Base-by-base conservation (phyloP, 2,797 vertebrate genomes). In the Vireo griseus region DNA sequence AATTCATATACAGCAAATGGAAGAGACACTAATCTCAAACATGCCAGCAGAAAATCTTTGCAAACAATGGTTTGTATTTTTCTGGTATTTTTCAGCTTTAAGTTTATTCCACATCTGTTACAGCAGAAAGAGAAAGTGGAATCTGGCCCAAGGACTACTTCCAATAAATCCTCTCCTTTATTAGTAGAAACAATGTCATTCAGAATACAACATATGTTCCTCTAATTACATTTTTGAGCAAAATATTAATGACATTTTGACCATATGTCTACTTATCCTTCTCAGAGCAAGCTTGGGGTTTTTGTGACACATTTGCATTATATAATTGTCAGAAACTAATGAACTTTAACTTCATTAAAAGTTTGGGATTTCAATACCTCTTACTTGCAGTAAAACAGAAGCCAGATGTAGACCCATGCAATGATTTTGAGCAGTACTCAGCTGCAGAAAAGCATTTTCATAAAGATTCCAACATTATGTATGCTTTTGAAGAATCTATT, bases 331-430 rank as follows among this genome's bases (percentile, higher is more conserved):
- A 94, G 86, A 68, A 95, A 67, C 26, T 85, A 35, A 35, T 35
- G 35, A 35, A 35, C 35, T 93, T 75, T 18, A 40, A 14, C 35
- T 35, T 35, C 81, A 95, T 59, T 62, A 51, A 37, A 81, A 83
- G 37, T 62, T 87, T 75, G 24, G n/a, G 66, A 28, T 13, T 47
- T 88, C 90, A 84, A 9, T 89, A 73, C 31, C 76, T 90, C 66
- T 92, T 93, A 79, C 90, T 90, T 90, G 42, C 48, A 90, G 42
- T 79, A 92, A 81, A 84, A 66, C 0, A 69, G 86, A 95, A 95
- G 29, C 16, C 62, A 95, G 92, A 85, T 62, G 79, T 44, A 94
- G 87, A 94, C 50, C 67, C 58, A 78, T 47, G 11, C 58, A 33
- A 45, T 6, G 57, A 82, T 33, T 86, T 42, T 92, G 51, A 93